These are phyloP conservation scores for Alosa sapidissima DNA, from an alignment of 2,797 vertebrate species.

Conservation along the genomic window DNA sequence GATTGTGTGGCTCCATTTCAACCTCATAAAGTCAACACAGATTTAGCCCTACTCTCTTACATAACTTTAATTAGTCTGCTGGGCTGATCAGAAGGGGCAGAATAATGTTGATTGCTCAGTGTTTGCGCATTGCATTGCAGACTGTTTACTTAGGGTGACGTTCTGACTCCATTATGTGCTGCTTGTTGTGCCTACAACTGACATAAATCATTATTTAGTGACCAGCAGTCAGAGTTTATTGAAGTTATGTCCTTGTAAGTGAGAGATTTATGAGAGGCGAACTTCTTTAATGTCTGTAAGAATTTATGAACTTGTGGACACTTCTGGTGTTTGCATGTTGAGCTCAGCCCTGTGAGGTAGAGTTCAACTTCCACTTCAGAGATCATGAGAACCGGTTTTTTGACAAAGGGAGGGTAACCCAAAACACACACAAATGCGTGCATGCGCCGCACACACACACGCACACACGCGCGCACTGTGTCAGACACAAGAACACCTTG, in stretches of 20 bases:
- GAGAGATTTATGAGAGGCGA: background rate
- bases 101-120: background rate
- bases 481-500: background rate
- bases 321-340: background rate
- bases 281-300: background rate
- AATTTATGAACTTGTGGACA: background rate
- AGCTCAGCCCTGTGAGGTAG: background rate
- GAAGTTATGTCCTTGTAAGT: background rate
- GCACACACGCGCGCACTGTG: no score
- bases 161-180: background rate
- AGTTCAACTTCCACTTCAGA: slow-evolving; percentile 5
- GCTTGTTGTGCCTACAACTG: background rate
- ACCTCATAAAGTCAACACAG: background rate
- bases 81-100: background rate
- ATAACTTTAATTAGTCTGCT: background rate
- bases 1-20: slow-evolving; percentile 5
- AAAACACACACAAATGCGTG: background rate
- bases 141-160: background rate
- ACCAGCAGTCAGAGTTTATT: background rate
- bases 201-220: background rate
- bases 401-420: slow-evolving; percentile 38
- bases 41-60: background rate
- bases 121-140: background rate
- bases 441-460: background rate
- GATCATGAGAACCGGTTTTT: slow-evolving; percentile 7